These are phyloP conservation scores for Rhea pennata DNA, from an alignment of 2,113 vertebrate species.

Conservation along the genomic window DNA sequence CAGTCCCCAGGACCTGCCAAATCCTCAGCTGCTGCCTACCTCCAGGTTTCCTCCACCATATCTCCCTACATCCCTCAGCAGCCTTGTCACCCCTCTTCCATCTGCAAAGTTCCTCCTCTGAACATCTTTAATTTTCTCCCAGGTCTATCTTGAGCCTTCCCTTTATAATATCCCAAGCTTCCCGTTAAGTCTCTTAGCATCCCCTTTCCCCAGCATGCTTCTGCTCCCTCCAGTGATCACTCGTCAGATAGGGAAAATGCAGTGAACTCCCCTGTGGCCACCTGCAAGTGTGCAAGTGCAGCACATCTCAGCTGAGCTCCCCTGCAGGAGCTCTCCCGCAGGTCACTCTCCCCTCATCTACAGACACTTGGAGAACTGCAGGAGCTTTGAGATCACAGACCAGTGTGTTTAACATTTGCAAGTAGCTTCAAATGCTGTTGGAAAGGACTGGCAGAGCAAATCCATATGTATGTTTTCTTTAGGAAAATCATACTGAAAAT, in stretches of 20 bases:
- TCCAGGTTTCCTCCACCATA: not conserved
- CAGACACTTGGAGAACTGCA: not conserved
- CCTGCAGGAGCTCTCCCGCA: not conserved
- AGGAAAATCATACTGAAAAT: not conserved
- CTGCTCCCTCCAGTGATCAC: not conserved
- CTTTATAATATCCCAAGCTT: not conserved
- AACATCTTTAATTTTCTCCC: not conserved
- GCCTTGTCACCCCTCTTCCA: not conserved
- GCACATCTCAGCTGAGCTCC: not conserved
- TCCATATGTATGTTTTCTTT: not conserved
- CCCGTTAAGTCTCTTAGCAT: not conserved
- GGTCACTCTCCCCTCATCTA: not conserved
- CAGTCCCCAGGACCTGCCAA: not conserved
- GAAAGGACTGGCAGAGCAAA: not conserved
- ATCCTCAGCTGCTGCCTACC: not conserved
- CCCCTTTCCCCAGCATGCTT: not conserved
- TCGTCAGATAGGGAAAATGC: not conserved
- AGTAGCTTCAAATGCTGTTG: not conserved
- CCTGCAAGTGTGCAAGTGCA: not conserved
- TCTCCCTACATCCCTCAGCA: not conserved
- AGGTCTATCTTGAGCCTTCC: not conserved
- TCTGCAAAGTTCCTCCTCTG: not conserved
- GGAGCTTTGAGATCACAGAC: not conserved
- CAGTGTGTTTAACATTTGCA: not conserved
- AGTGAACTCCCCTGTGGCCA: accelerated